Evolutionary conservation across 2,797 vertebrate genomes (phyloP), one percentile per base, ranked within the genome.

Genomic region (Cossypha dichroa): DNA sequence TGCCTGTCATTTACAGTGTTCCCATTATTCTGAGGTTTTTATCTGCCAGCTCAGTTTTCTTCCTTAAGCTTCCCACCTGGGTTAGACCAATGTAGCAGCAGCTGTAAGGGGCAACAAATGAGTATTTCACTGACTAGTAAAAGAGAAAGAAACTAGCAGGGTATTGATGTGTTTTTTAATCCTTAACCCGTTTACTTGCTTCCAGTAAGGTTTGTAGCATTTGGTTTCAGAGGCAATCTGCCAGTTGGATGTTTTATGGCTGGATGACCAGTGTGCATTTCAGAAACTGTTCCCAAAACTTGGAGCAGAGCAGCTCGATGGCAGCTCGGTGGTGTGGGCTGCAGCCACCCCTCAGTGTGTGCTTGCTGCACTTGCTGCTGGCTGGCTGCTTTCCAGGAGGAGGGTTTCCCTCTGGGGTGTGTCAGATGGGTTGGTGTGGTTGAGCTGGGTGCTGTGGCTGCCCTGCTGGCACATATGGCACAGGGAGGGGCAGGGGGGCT

Each of bases 301-400:
- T 13, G 11, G 15, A 33, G n/a, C 13, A n/a, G 28, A 12, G 29
- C 28, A 25, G 56, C 41, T 49, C n/a, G 19, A 10, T 20, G 60
- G 45, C 80, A 28, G 12, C 45, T 70, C 34, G 2, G 31, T 3
- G 6, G 17, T 3, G n/a, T 6, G 56, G 38, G 7, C 31, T 74
- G 70, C 58, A 87, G 56, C 1, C 0, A 26, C 29, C 9, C 40
- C 38, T 38, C 34, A 7, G 4, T 1, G 31, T 15, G 3, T 5
- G 22, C 52, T 25, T 11, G 45, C 23, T 15, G 46, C 8, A 48
- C 3, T 25, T 25, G 23, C 46, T 48, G 23, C 8, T 48, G 13
- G 12, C 13, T 26, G 9, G 25, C 23, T 9, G 46, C 23, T 48
- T 5, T 25, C 11, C 46, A 15, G 8, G 25, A 26, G 46, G 23